A percentile compares a stretch with the other conserved stretches of the same genome.
Conservation (phyloP, 2,113 vertebrate species). For the Talpa occidentalis region DNA sequence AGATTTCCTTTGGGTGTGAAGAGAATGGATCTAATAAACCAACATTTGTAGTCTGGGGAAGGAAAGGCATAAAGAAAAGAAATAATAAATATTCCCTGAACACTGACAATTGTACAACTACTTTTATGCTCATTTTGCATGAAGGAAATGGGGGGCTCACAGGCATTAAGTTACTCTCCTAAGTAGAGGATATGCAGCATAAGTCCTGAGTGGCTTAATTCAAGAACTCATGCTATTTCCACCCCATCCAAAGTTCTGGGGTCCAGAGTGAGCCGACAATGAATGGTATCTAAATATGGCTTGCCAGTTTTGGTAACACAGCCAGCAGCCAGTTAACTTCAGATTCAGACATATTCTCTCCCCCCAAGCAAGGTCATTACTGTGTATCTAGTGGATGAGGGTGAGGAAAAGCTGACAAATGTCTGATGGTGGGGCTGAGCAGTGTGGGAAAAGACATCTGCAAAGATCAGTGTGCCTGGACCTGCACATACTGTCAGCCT, state of each 20-base stretch:
- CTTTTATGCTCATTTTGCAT: neutral
- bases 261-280: neutral
- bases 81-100: neutral
- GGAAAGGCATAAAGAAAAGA: neutral
- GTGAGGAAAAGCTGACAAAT: neutral
- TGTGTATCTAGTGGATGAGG: neutral
- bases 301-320: neutral
- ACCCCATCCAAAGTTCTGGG: neutral
- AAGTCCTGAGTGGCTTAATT: neutral
- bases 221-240: neutral
- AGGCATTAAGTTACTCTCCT: neutral
- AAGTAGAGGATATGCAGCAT: neutral
- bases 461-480: neutral
- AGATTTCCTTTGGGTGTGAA: neutral
- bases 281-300: neutral
- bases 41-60: neutral
- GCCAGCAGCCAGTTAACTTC: neutral
- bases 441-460: neutral
- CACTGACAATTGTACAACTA: neutral
- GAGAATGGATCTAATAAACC: neutral
- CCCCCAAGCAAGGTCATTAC: neutral
- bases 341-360: neutral
- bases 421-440: too few relatives aligned
- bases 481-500: rapidly evolving
- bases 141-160: neutral